These are phyloP conservation scores for Drosophila athabasca DNA, from an alignment of 1,140 invertebrate species.

Conservation along the genomic window DNA sequence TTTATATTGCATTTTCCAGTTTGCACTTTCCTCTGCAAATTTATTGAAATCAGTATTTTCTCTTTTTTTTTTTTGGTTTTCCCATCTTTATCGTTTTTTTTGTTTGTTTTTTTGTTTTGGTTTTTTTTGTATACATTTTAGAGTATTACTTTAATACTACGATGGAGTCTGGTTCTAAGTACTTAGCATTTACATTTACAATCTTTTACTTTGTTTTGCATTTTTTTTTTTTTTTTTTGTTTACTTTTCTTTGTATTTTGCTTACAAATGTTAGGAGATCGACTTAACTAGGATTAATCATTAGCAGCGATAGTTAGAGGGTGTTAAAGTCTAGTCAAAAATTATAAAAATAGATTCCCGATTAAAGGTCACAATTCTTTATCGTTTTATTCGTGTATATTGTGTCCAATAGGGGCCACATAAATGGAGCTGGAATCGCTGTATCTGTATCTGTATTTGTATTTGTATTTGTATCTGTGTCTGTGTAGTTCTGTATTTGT, in stretches of 20 bases:
- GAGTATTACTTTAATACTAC: slow-evolving; percentile 47
- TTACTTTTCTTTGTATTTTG: slow-evolving; percentile 57
- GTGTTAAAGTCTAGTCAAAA: slow-evolving; percentile 51
- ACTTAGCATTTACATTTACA: slow-evolving; percentile 67
- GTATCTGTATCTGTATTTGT: no score
- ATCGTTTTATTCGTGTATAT: slow-evolving; percentile 6
- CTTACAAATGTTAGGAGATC: slow-evolving; percentile 66
- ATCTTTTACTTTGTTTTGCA: slow-evolving; percentile 16
- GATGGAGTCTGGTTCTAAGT: slow-evolving; percentile 44
- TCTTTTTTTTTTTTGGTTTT: slow-evolving; percentile 30
- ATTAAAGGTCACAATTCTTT: slow-evolving; percentile 26
- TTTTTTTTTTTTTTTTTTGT: slow-evolving; percentile 5
- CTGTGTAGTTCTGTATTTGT: no score
- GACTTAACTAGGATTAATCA: slow-evolving; percentile 69
- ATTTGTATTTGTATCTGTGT: no score
- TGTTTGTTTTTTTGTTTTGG: slow-evolving; percentile 21
- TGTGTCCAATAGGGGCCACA: slow-evolving; percentile 15
- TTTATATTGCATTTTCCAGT: slow-evolving; percentile 68
- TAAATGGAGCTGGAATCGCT: no score
- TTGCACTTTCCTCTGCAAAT: slow-evolving; percentile 66
- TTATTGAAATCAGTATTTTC: slow-evolving; percentile 61
- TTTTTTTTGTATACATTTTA: slow-evolving; percentile 53
- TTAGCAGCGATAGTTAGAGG: slow-evolving; percentile 50
- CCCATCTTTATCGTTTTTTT: slow-evolving; percentile 8
- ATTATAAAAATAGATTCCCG: slow-evolving; percentile 43